phyloP scores from a whole-genome alignment of 2,797 vertebrate genomes.

The Platalea minor region DNA sequence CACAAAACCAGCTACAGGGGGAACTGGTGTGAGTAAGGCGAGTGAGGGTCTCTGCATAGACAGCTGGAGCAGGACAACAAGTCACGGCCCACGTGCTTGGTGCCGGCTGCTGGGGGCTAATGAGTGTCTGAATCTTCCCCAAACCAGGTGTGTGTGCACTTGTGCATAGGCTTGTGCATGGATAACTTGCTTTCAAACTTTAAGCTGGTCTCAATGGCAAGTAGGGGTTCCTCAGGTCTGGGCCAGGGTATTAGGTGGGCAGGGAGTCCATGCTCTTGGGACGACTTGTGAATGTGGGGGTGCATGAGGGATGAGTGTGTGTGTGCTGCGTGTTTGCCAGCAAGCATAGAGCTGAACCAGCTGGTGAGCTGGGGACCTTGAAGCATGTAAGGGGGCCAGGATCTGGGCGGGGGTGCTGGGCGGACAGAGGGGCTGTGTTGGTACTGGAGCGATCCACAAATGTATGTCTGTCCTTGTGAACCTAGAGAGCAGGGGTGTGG shows the following conservation, averaged over 20 bases:
- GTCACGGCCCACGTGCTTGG: background rate
- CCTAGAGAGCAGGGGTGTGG: background rate
- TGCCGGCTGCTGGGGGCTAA: background rate
- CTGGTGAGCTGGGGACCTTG: background rate
- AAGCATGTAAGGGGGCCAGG: background rate
- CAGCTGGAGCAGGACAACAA: background rate
- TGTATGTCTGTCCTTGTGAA: background rate
- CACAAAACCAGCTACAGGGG: background rate
- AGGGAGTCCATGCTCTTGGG: background rate
- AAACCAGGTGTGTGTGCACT: fast-evolving
- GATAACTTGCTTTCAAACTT: background rate
- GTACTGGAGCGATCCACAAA: no score
- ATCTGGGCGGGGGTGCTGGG: background rate
- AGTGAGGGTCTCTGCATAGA: background rate
- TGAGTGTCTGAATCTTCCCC: background rate
- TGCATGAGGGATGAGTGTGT: fast-evolving
- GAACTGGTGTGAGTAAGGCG: fast-evolving
- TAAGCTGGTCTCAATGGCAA: fast-evolving
- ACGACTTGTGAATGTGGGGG: background rate
- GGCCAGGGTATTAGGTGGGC: no score
- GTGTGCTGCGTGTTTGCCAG: background rate
- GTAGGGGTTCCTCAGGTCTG: background rate
- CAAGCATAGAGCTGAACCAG: fast-evolving
- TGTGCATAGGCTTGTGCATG: fast-evolving
- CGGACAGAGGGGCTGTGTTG: fast-evolving